phyloP scores from a whole-genome alignment of 2,888 invertebrate genomes.

The Eueremaeus valkanovi region DNA sequence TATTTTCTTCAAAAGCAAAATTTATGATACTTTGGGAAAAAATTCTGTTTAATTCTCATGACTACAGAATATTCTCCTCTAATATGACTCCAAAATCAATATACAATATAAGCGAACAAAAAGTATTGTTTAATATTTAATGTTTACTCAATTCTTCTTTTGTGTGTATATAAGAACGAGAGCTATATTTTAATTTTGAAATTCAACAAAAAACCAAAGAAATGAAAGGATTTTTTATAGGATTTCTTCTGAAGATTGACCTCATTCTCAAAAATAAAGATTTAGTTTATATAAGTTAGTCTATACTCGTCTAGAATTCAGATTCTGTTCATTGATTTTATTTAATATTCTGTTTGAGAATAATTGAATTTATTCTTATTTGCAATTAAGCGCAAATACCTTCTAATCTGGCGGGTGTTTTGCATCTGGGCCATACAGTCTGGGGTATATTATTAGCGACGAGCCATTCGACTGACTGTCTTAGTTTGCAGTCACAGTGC shows the following conservation, averaged over 20 bases:
- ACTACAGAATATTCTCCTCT: not conserved
- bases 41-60: not conserved
- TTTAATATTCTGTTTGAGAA: not conserved
- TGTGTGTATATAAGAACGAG: conserved; percentile 17
- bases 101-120: not conserved
- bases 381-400: conserved; percentile 12
- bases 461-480: conserved; percentile 76
- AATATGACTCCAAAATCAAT: not conserved
- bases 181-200: conserved; percentile 11
- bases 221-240: not conserved
- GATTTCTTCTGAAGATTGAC: not conserved
- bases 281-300: not conserved
- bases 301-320: not conserved
- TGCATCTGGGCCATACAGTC: conserved; percentile 71
- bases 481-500: conserved; percentile 78
- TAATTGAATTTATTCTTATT: not conserved
- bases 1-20: not conserved
- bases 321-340: not conserved
- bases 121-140: not conserved
- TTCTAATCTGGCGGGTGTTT: conserved; percentile 58
- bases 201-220: not conserved
- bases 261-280: conserved; percentile 16
- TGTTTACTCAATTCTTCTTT: not conserved
- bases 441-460: conserved; percentile 69
- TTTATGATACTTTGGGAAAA: not conserved